Conservation (phyloP, 2,888 invertebrate species). For the Metacarcinus magister region DNA sequence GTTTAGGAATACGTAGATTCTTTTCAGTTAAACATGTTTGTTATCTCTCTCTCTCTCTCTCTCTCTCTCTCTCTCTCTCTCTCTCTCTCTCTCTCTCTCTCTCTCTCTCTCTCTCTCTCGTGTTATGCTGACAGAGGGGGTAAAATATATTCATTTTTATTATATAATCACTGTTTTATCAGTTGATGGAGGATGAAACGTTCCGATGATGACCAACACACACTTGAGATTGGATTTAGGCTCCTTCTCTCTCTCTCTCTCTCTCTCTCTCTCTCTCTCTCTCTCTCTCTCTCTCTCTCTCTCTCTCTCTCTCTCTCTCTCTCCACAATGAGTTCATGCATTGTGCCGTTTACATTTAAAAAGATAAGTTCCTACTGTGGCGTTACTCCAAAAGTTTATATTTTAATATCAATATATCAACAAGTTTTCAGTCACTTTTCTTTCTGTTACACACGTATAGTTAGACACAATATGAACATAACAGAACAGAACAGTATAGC, state of each 20-base stretch:
- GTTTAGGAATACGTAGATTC: background rate
- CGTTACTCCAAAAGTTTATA: background rate
- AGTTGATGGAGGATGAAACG: too few species aligned
- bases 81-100: background rate
- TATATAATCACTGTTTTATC: too few species aligned
- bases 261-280: conserved; percentile 33
- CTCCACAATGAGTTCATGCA: background rate
- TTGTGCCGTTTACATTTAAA: background rate
- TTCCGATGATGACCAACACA: too few species aligned
- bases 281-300: background rate
- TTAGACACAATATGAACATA: background rate
- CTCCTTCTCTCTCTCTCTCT: background rate
- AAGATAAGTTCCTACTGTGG: background rate
- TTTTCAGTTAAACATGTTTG: background rate
- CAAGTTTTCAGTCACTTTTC: background rate
- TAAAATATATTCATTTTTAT: too few species aligned
- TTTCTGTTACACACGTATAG: background rate
- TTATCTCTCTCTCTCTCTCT: background rate
- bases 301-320: conserved; percentile 35
- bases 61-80: conserved; percentile 14
- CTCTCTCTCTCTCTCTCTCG: background rate
- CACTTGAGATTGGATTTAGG: too few species aligned
- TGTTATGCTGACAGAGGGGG: too few species aligned
- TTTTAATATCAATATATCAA: background rate
- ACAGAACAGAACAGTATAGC: background rate